Conservation (phyloP, 2,888 invertebrate genomes). For the Phoenoteleia sp. region DNA sequence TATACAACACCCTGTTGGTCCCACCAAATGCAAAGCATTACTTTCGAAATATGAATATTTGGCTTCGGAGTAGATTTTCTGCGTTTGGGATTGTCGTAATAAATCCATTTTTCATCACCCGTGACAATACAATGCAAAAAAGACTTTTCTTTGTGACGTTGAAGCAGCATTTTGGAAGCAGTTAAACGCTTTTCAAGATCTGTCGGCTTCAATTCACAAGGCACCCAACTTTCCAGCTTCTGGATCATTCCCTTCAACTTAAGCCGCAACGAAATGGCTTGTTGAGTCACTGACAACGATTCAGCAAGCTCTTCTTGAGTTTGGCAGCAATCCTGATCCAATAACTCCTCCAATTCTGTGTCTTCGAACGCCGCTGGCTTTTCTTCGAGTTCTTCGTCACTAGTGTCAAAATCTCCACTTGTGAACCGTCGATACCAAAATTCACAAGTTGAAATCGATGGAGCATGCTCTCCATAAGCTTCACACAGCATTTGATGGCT, state of each 20-base stretch:
- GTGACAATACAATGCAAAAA: conserved; percentile 22
- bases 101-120: no score
- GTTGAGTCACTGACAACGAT: conserved; percentile 68
- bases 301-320: conserved; percentile 66
- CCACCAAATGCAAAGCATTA: no score
- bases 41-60: conserved; percentile 69
- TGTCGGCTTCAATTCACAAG: conserved; percentile 57
- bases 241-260: conserved; percentile 72
- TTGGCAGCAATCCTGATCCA: conserved; percentile 50
- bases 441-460: not conserved
- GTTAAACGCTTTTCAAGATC: conserved; percentile 47
- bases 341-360: conserved; percentile 38
- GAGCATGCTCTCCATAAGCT: not conserved
- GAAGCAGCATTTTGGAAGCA: conserved; percentile 5
- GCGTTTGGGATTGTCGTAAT: no score
- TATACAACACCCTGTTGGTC: no score
- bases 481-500: not conserved
- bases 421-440: not conserved
- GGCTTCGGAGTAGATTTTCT: conserved; percentile 27
- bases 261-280: conserved; percentile 63
- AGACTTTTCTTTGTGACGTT: not conserved
- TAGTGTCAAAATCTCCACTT: not conserved
- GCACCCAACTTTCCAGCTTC: conserved; percentile 53
- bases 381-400: not conserved
- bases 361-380: conserved; percentile 50